A percentile compares a stretch with the other conserved stretches of the same genome.
Evolutionary conservation across 2,113 vertebrate species (phyloP).

Genomic region (Sitta europaea): DNA sequence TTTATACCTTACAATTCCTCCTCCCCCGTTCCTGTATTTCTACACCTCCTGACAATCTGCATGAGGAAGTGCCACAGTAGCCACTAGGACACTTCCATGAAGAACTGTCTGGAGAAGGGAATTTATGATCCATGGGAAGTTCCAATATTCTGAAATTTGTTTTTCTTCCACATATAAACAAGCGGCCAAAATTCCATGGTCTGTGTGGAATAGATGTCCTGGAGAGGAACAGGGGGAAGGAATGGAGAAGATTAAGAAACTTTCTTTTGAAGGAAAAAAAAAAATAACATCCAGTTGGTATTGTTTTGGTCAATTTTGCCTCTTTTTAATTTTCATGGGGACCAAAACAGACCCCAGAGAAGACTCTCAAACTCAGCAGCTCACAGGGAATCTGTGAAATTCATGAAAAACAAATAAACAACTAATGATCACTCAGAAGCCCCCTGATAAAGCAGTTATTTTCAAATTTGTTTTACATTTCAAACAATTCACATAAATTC

Average conservation of each 20-base stretch:
- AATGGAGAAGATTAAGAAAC: neutral
- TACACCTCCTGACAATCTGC: neutral
- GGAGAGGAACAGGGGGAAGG: neutral
- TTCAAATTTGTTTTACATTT: neutral
- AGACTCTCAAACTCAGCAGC: neutral
- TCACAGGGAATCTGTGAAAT: neutral
- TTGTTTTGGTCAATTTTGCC: neutral
- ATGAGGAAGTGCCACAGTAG: neutral
- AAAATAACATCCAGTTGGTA: neutral
- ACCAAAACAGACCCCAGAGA: neutral
- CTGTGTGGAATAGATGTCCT: neutral
- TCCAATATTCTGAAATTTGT: neutral
- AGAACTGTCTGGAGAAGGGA: neutral
- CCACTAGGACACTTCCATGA: neutral
- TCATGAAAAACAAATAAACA: neutral
- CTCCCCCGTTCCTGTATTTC: neutral
- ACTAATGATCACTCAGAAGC: neutral
- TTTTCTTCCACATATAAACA: neutral
- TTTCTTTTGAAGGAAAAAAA: neutral
- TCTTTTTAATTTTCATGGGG: neutral
- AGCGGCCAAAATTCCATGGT: conserved; percentile 43
- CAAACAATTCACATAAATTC: neutral
- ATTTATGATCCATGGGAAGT: conserved; percentile 16
- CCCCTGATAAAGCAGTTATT: neutral
- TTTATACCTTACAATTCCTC: neutral